Percentiles rank a stretch among this genome's conserved stretches.
These are phyloP conservation scores for Empidonax alnorum DNA, from an alignment of 2,113 vertebrate species.

Conservation along the genomic window DNA sequence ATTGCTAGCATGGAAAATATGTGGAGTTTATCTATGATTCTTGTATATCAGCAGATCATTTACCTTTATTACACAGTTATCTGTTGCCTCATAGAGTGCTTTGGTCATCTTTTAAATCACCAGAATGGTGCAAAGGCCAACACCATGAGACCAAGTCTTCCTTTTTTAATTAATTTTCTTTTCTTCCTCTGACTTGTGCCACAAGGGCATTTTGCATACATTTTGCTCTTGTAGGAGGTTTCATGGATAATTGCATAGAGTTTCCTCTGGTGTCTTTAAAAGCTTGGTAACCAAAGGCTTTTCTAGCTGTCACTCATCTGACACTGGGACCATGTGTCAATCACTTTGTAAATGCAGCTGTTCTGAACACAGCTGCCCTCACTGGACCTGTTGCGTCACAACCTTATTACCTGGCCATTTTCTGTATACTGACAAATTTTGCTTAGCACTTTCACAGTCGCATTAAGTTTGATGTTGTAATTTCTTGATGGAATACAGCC, in stretches of 20 bases:
- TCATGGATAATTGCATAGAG: neutral
- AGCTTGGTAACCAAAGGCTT: neutral
- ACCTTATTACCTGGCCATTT: neutral
- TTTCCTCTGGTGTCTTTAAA: neutral
- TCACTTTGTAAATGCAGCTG: neutral
- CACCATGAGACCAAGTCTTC: neutral
- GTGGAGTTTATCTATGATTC: neutral
- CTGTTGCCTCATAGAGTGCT: neutral
- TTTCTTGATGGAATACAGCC: slow-evolving; percentile 12
- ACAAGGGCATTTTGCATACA: neutral
- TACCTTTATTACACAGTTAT: neutral
- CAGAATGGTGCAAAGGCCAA: neutral
- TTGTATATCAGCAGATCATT: neutral
- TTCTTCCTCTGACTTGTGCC: neutral
- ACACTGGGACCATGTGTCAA: neutral
- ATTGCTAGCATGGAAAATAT: neutral
- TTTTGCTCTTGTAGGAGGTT: neutral
- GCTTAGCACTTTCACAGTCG: neutral
- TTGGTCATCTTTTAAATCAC: neutral
- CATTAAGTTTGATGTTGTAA: neutral
- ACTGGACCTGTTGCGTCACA: neutral
- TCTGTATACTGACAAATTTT: neutral
- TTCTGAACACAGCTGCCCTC: neutral
- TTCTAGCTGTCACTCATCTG: neutral
- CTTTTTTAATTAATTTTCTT: neutral